Percentiles rank a stretch among this genome's conserved stretches.
Conservation (phyloP, 1,140 invertebrate genomes). For the Zaprionus ornatus region DNA sequence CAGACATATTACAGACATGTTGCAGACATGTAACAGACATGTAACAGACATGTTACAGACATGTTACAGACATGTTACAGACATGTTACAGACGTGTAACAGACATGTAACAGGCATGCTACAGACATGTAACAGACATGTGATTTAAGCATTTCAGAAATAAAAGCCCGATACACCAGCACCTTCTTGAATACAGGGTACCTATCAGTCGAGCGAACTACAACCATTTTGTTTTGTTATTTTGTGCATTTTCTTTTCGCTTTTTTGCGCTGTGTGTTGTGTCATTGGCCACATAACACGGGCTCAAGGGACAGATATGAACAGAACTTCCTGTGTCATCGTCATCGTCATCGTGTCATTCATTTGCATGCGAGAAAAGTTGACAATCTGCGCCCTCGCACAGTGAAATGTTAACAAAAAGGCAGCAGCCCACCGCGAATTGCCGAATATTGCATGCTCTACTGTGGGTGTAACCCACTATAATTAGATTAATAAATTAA, state of each 20-base stretch:
- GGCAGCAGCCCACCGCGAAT: too few relatives aligned
- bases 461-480: too few relatives aligned
- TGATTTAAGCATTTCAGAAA: too few relatives aligned
- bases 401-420: constrained; percentile 4
- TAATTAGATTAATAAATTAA: too few relatives aligned
- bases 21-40: too few relatives aligned
- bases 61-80: too few relatives aligned
- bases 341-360: constrained; percentile 61
- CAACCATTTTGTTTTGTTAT: background rate
- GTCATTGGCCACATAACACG: constrained; percentile 23
- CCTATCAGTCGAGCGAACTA: background rate
- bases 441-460: background rate
- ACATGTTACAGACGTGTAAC: too few relatives aligned
- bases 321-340: constrained; percentile 57
- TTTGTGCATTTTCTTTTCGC: background rate
- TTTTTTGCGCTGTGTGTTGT: background rate
- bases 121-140: background rate
- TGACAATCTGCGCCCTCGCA: constrained; percentile 26
- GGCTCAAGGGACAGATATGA: background rate
- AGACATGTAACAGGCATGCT: too few relatives aligned
- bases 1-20: too few relatives aligned
- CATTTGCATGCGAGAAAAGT: constrained; percentile 64
- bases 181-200: background rate
- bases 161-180: too few relatives aligned
- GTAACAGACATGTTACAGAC: too few relatives aligned